phyloP scores from a whole-genome alignment of 2,113 vertebrate species.

The Geococcyx californianus region DNA sequence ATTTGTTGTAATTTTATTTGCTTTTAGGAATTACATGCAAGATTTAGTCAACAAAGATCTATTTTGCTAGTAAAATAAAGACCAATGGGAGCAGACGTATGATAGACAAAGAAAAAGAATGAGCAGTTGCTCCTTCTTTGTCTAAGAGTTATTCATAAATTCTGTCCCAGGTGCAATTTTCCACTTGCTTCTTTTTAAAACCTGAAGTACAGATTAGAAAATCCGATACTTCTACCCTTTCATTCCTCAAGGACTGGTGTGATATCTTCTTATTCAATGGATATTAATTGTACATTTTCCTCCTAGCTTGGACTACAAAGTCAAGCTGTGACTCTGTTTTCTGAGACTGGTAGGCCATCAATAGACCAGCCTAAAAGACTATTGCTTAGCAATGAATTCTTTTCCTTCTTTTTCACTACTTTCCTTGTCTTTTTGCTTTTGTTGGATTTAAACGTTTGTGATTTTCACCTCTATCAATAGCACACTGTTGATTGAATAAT shows the following conservation, averaged over 20 bases:
- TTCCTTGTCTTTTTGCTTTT: constrained; percentile 54
- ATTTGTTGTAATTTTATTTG: neutral
- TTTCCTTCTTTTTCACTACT: constrained; percentile 8
- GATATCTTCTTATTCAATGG: neutral
- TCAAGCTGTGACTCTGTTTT: constrained; percentile 8
- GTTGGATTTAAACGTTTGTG: constrained; percentile 60
- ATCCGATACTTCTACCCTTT: neutral
- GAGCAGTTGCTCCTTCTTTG: neutral
- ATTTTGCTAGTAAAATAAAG: neutral
- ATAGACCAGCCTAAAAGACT: neutral
- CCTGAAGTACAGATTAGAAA: neutral
- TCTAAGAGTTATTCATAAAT: neutral
- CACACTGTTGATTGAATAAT: constrained; percentile 57
- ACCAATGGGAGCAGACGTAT: neutral
- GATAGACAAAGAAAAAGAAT: neutral
- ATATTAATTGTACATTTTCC: neutral
- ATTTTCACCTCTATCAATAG: constrained; percentile 65
- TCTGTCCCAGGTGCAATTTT: neutral
- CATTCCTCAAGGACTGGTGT: neutral
- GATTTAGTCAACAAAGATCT: neutral
- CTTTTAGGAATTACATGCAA: neutral
- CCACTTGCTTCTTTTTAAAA: neutral
- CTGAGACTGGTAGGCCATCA: neutral
- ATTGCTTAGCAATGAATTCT: constrained; percentile 1
- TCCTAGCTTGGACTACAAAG: neutral